These are phyloP conservation scores for Notocelia uddmanniana DNA, from an alignment of 2,888 invertebrate species.

Conservation along the genomic window DNA sequence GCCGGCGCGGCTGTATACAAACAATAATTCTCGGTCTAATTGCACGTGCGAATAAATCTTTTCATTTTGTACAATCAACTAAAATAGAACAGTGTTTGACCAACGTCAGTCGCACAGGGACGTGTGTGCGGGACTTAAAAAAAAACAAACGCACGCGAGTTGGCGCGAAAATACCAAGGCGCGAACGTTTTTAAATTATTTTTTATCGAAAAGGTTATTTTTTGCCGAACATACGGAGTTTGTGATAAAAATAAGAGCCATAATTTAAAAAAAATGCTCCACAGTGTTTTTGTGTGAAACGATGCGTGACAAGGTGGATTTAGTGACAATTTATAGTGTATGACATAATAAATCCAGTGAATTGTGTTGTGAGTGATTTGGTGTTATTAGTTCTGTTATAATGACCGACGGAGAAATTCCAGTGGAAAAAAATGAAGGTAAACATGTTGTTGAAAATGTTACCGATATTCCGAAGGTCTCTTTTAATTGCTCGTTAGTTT, in stretches of 20 bases:
- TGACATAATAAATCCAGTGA: slow-evolving; percentile 48
- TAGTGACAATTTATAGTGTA: slow-evolving; percentile 56
- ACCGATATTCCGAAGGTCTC: slow-evolving; percentile 25
- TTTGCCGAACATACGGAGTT: slow-evolving; percentile 37
- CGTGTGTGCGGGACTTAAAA: slow-evolving; percentile 62
- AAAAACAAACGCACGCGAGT: slow-evolving; percentile 52
- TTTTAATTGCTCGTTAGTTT: slow-evolving; percentile 40
- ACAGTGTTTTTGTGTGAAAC: slow-evolving; percentile 53
- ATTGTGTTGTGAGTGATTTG: slow-evolving; percentile 40
- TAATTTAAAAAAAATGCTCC: slow-evolving; percentile 47
- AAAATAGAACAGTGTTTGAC: slow-evolving; percentile 79
- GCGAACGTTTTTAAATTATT: slow-evolving; percentile 46
- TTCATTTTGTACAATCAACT: slow-evolving; percentile 61
- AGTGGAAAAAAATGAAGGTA: slow-evolving; percentile 54
- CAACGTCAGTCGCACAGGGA: slow-evolving; percentile 63
- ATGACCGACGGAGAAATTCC: slow-evolving; percentile 50
- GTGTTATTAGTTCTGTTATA: slow-evolving; percentile 9
- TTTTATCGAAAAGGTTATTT: slow-evolving; percentile 48
- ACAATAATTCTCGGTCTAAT: slow-evolving; percentile 58
- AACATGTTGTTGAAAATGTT: slow-evolving; percentile 10
- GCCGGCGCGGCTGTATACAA: slow-evolving; percentile 50
- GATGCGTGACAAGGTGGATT: slow-evolving; percentile 62
- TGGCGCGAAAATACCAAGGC: slow-evolving; percentile 60
- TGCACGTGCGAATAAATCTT: slow-evolving; percentile 64
- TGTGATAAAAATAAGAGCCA: slow-evolving; percentile 37